Percentiles rank a stretch among this genome's conserved stretches.
Conservation (phyloP, 2,113 vertebrate genomes). For the Aphyosemion australe region DNA sequence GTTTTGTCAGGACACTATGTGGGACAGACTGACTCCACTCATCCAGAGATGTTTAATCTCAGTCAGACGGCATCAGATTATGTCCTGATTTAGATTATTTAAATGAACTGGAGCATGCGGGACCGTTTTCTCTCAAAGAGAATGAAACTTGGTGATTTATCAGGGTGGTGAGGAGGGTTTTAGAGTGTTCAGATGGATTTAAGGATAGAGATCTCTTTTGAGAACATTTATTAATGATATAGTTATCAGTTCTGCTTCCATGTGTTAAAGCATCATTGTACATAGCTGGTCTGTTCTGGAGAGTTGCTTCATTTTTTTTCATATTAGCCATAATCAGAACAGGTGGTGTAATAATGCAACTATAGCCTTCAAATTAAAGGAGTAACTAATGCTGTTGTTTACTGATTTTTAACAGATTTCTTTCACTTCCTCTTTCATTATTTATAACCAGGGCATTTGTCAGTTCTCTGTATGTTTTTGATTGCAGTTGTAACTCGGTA, state of each 20-base stretch:
- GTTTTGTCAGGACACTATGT: conserved; percentile 59
- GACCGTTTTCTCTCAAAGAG: conserved; percentile 27
- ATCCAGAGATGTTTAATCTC: conserved; percentile 26
- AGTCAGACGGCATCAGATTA: conserved; percentile 21
- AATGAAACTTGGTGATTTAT: conserved; percentile 8
- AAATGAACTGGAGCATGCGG: conserved; percentile 9
- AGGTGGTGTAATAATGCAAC: conserved; percentile 22
- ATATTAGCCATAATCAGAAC: conserved; percentile 28
- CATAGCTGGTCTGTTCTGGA: conserved; percentile 45
- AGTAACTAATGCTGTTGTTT: conserved; percentile 47
- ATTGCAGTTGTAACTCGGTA: conserved; percentile 33
- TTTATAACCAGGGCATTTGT: conserved; percentile 75
- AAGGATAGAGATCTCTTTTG: conserved; percentile 13
- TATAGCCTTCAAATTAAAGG: conserved; percentile 32
- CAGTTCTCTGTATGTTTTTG: conserved; percentile 50
- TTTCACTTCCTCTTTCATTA: conserved; percentile 56
- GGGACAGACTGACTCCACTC: conserved; percentile 15
- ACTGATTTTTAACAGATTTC: conserved; percentile 28
- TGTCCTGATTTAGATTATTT: conserved; percentile 45
- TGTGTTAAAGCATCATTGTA: conserved; percentile 47
- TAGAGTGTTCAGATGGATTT: conserved; percentile 24
- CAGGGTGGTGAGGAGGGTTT: conserved; percentile 6
- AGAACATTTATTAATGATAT: conserved; percentile 23
- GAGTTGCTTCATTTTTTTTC: conserved; percentile 37
- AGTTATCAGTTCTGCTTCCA: conserved; percentile 33